Evolutionary conservation across 2,888 invertebrate species (phyloP).

Genomic region (Sinohyriopsis cumingii): DNA sequence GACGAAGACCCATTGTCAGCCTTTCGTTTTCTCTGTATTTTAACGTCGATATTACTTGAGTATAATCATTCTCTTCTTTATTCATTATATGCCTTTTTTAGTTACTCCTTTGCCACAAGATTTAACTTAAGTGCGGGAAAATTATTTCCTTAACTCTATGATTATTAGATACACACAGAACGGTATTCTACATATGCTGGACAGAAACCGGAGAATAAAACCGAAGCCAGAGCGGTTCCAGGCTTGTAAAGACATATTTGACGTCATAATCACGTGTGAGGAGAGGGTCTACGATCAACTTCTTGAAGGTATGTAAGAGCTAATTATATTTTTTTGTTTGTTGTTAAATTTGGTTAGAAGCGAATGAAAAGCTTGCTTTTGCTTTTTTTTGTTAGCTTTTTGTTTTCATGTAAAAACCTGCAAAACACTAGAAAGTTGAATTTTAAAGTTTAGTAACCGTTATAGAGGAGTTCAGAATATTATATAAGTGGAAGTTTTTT

Average conservation of each 20-base stretch:
- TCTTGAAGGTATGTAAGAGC: slow-evolving; percentile 81
- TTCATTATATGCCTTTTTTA: too few species aligned
- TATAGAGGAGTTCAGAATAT: too few species aligned
- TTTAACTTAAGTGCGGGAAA: not conserved
- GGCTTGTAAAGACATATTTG: slow-evolving; percentile 88
- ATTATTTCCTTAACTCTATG: slow-evolving; percentile 10
- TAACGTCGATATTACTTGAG: not conserved
- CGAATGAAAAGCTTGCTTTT: too few species aligned
- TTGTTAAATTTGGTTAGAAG: too few species aligned
- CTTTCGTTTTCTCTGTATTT: not conserved
- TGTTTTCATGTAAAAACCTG: too few species aligned
- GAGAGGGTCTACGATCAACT: slow-evolving; percentile 99
- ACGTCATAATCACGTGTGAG: slow-evolving; percentile 96
- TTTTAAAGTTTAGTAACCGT: too few species aligned
- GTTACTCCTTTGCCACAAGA: not conserved
- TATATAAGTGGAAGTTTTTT: too few species aligned
- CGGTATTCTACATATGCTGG: slow-evolving; percentile 97
- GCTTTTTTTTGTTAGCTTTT: too few species aligned
- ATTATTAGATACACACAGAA: slow-evolving; percentile 89
- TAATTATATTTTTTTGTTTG: not conserved
- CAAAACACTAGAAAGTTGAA: too few species aligned
- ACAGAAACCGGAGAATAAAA: slow-evolving; percentile 96
- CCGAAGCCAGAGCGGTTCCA: slow-evolving; percentile 95
- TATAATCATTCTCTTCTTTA: too few species aligned
- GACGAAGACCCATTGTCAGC: too few species aligned